phyloP scores from a whole-genome alignment of 2,113 vertebrate genomes.

The Nannospalax galili region DNA sequence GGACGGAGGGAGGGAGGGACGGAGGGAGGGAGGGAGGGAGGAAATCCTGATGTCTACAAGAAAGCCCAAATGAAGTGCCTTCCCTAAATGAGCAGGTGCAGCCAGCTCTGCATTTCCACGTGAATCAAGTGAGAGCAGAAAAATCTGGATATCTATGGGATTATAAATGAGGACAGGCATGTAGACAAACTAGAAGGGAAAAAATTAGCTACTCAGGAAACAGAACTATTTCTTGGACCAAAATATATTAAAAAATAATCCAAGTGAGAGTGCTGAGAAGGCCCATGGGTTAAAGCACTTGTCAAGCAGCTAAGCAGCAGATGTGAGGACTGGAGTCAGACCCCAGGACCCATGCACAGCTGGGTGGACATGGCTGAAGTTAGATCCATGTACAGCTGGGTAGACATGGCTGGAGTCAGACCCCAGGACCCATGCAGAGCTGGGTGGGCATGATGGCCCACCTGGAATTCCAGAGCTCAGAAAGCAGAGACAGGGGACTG shows the following conservation, averaged over 20 bases:
- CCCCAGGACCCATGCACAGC: neutral
- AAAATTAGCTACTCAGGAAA: neutral
- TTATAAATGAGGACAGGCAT: neutral
- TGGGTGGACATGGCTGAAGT: accelerated
- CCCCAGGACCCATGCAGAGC: neutral
- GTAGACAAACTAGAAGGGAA: accelerated
- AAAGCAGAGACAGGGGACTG: neutral
- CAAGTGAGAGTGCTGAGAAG: neutral
- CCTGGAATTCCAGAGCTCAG: neutral
- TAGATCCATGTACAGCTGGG: neutral
- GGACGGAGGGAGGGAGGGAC: too few relatives aligned
- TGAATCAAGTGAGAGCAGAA: neutral
- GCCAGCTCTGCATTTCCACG: neutral
- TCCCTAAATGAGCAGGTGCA: accelerated
- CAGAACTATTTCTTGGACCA: neutral
- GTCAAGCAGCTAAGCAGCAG: neutral
- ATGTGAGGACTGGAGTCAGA: neutral
- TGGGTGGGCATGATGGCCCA: neutral
- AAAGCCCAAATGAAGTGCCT: neutral
- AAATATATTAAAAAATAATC: neutral
- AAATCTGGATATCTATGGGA: neutral
- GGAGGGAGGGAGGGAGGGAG: too few relatives aligned
- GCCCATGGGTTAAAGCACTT: too few relatives aligned
- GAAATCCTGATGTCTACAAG: neutral
- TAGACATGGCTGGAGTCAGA: too few relatives aligned